Base-by-base conservation (phyloP, 2,113 vertebrate species). In the Circaetus cinerascens region DNA sequence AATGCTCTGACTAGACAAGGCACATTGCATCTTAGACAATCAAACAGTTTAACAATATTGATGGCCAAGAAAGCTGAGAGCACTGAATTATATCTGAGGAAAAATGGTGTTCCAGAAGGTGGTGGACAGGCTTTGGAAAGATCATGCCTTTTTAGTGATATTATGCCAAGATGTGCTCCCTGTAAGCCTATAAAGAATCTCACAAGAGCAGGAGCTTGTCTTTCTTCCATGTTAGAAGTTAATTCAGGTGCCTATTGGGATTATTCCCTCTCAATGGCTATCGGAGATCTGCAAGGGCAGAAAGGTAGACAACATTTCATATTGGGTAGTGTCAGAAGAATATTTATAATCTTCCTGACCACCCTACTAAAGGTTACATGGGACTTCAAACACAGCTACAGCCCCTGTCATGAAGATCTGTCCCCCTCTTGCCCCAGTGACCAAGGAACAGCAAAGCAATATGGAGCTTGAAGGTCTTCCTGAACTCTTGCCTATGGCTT, bases 201-300 rank as follows among this genome's bases (percentile, higher is more conserved):
- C 38, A 53, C 3, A 71, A 46, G 84, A 43, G 3, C 26, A 86
- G 25, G 26, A 88, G 27, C 10, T 59, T 82, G 6, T 38, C 23
- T 22, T 82, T 63, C 43, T 15, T 75, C 0, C 0, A n/a, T 0
- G 1, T 71, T 82, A 40, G 40, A 79, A 50, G 9, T 45, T 13
- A 82, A 60, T 72, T 82, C 23, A 46, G 27, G 4, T 51, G 13
- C 34, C 29, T 79, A 0, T 55, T 91, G 13, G 11, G 23, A 76
- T 51, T 87, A 36, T 45, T 53, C 14, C 11, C 5, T 11, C 5
- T 4, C 22, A 34, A 10, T 19, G 11, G 14, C 5, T 13, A 13
- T 29, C 2, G 4, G 25, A 88, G 20, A n/a, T 29, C 40, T 36
- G 16, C 57, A 88, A 53, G 30, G 17, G 13, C 16, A 67, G 38